These are phyloP conservation scores for Gobius niger DNA, from an alignment of 2,113 vertebrate genomes.

Conservation along the genomic window DNA sequence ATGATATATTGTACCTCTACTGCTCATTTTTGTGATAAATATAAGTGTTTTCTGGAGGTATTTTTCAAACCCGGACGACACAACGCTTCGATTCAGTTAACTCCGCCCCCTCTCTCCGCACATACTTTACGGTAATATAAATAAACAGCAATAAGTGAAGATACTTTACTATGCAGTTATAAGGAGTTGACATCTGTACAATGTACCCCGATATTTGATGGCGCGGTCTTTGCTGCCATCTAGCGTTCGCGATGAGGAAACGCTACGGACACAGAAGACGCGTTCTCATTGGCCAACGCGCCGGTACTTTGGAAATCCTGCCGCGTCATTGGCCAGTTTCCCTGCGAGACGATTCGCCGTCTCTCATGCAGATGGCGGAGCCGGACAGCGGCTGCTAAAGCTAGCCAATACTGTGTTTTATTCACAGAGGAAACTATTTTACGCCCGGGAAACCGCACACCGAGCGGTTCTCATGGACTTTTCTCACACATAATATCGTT, in stretches of 20 bases:
- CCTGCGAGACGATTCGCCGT: conserved; percentile 50
- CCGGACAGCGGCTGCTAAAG: conserved; percentile 65
- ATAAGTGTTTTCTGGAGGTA: too few relatives aligned
- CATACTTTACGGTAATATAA: too few relatives aligned
- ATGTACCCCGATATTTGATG: background rate
- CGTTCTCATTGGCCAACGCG: conserved; percentile 61
- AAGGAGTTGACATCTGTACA: too few relatives aligned
- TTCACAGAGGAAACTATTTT: conserved; percentile 68
- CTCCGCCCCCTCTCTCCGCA: too few relatives aligned
- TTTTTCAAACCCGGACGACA: too few relatives aligned
- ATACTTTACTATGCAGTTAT: too few relatives aligned
- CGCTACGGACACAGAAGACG: background rate
- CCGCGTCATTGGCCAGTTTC: conserved; percentile 56
- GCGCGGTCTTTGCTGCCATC: conserved; percentile 44
- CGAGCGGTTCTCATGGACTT: conserved; percentile 17
- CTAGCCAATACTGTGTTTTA: conserved; percentile 62
- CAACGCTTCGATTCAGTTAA: too few relatives aligned
- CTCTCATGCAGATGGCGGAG: conserved; percentile 71
- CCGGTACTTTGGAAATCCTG: conserved; percentile 51
- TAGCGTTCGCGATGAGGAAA: conserved; percentile 26
- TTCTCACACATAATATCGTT: conserved; percentile 3
- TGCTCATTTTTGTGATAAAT: too few relatives aligned
- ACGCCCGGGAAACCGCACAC: conserved; percentile 18
- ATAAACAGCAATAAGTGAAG: too few relatives aligned
- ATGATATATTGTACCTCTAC: too few relatives aligned